Conservation (phyloP, 2,113 vertebrate species). For the Rattus norvegicus region DNA sequence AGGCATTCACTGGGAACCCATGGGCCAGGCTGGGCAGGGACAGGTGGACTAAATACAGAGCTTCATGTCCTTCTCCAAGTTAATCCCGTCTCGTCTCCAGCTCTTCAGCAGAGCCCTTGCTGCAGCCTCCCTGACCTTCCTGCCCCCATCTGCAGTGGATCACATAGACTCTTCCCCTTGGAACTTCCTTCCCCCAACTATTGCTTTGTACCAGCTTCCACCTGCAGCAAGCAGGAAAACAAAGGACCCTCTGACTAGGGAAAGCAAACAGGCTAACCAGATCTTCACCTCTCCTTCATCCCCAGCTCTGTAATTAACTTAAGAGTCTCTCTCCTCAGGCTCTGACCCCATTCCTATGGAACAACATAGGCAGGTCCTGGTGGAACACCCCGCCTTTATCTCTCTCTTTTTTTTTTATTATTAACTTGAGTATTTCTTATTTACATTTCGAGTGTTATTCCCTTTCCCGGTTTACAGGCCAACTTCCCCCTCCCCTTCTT, state of each 20-base stretch:
- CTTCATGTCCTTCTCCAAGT: background rate
- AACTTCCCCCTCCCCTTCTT: too few species aligned
- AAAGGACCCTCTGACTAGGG: background rate
- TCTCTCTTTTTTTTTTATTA: too few species aligned
- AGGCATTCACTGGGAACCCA: background rate
- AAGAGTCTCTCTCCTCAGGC: background rate
- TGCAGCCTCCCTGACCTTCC: background rate
- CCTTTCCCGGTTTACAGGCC: too few species aligned
- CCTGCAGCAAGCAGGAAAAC: background rate
- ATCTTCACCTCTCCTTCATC: background rate
- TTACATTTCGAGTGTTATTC: too few species aligned
- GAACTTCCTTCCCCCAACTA: background rate
- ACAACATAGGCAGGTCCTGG: background rate
- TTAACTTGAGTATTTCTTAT: too few species aligned
- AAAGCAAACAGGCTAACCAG: background rate
- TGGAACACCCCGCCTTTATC: background rate
- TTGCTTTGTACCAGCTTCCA: background rate
- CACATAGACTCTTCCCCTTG: background rate
- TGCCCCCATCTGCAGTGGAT: background rate
- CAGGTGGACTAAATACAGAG: background rate
- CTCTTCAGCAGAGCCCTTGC: background rate
- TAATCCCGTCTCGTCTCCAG: background rate
- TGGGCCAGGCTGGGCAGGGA: too few species aligned
- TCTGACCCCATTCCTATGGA: background rate
- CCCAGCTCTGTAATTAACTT: background rate